Evolutionary conservation across 1,140 invertebrate genomes (phyloP), one percentile per base, ranked within the genome.

Genomic region (Cardiocondyla obscurior): DNA sequence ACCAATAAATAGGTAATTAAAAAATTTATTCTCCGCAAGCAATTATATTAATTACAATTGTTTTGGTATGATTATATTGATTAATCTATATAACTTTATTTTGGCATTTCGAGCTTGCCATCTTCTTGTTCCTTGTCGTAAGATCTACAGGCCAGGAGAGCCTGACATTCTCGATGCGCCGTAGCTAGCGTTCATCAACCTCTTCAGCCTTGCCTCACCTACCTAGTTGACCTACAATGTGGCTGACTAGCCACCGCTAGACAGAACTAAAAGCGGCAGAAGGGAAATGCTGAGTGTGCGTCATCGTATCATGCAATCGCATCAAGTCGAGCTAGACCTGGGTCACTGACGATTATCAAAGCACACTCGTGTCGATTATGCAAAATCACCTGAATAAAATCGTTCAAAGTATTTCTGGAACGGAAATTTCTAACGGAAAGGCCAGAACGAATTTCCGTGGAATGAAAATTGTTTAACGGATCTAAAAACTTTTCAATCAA

Each of bases 201-300:
- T 85, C 51, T 25, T 42, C 19, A 57, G 33, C 39, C 72, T 79
- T 10, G 39, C 51, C 69, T 42, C 82, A 22, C 49, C 77, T 42
- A 70, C 49, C 85, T 85, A 39, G 60, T 55, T 86, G 83, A 86
- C 85, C 85, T 86, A 86, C 83, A 86, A 85, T 82, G 55, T 44
- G 30, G 60, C 82, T 39, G 70, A 83, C 65, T 67, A 60, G 51
- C 55, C 64, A 49, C 36, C 42, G 25, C 69, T 81, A 65, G 82
- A 81, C 25, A 46, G 28, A 51, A 62, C 46, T 28, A 81, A 49
- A 74, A 55, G 7, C 44, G 16, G 36, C n/a, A 33, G 30, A 36
- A 6, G 19, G 44, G 55, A 44, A 28, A 44, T 46, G 30, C 36
- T 8, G 19, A 16, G 53, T 42, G 12, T 76, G 19, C 55, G 46